A percentile compares a stretch with the other conserved stretches of the same genome.
phyloP scores from a whole-genome alignment of 92 coral and sea anemone species.

The Nematostella vectensis region DNA sequence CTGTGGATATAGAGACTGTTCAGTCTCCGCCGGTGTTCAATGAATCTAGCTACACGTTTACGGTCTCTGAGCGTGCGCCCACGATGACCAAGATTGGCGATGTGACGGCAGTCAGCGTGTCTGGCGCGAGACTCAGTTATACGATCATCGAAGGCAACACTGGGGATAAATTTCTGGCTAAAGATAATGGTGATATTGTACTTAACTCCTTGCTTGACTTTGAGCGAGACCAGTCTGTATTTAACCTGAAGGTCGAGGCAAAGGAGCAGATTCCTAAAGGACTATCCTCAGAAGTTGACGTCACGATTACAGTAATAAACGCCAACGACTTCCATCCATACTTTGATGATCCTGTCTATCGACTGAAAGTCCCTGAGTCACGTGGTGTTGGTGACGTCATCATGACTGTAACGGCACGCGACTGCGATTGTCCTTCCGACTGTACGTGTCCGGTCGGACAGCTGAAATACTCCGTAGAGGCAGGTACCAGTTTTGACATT shows the following conservation, averaged over 20 bases:
- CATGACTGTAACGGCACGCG: constrained; percentile 49
- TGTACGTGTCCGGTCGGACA: constrained; percentile 49
- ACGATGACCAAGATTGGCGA: constrained; percentile 54
- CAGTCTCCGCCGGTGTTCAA: constrained; percentile 72
- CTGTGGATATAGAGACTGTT: constrained; percentile 60
- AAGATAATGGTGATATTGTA: constrained; percentile 41
- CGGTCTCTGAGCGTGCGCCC: constrained; percentile 54
- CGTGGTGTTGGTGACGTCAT: constrained; percentile 42
- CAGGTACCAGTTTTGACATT: constrained; percentile 24
- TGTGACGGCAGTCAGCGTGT: constrained; percentile 64
- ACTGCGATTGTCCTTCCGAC: constrained; percentile 59
- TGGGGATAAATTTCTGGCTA: constrained; percentile 38
- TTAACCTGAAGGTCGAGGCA: constrained; percentile 56
- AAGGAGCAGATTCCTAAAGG: constrained; percentile 63
- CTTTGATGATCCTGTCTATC: constrained; percentile 33
- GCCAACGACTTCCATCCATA: constrained; percentile 61
- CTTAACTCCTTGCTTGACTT: constrained; percentile 58
- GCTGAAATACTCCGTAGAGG: constrained; percentile 46
- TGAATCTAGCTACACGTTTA: constrained; percentile 48
- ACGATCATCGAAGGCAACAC: constrained; percentile 41
- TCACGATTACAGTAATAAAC: constrained; percentile 57
- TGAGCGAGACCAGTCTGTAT: constrained; percentile 30
- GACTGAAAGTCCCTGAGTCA: constrained; percentile 36
- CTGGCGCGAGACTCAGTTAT: constrained; percentile 66
- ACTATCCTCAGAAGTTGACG: constrained; percentile 48